phyloP scores from a whole-genome alignment of 2,888 invertebrate genomes.

The Euproctis similis region DNA sequence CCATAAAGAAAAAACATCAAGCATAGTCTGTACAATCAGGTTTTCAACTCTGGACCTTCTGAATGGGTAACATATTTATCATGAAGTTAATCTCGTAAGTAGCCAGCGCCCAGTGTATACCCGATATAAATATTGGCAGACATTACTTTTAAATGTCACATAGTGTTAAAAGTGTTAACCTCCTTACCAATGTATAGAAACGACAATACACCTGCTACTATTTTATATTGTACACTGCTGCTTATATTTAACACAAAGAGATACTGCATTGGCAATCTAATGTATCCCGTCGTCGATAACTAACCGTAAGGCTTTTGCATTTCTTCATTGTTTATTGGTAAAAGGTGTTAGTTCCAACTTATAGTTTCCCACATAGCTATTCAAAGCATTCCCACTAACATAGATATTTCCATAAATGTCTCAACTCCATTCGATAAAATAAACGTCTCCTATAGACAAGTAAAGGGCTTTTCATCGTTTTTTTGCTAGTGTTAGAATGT shows the following conservation, averaged over 20 bases:
- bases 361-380: constrained; percentile 14
- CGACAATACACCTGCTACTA: constrained; percentile 29
- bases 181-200: constrained; percentile 17
- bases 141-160: constrained; percentile 17
- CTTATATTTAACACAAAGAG: constrained; percentile 27
- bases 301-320: constrained; percentile 12
- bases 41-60: too few relatives aligned
- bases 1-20: too few relatives aligned
- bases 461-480: too few relatives aligned
- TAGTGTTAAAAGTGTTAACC: constrained; percentile 17
- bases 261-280: constrained; percentile 25
- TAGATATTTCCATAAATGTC: too few relatives aligned
- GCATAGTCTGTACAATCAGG: too few relatives aligned
- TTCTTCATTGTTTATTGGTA: constrained; percentile 22
- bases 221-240: constrained; percentile 28
- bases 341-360: constrained; percentile 16
- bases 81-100: too few relatives aligned
- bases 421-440: too few relatives aligned
- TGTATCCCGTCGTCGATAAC: constrained; percentile 21
- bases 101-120: too few relatives aligned
- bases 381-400: too few relatives aligned
- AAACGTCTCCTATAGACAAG: too few relatives aligned
- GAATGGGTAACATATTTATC: too few relatives aligned
- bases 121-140: constrained; percentile 2
- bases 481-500: too few relatives aligned